Evolutionary conservation across 2,888 invertebrate species (phyloP).

Genomic region (Leptinotarsa haldemani): DNA sequence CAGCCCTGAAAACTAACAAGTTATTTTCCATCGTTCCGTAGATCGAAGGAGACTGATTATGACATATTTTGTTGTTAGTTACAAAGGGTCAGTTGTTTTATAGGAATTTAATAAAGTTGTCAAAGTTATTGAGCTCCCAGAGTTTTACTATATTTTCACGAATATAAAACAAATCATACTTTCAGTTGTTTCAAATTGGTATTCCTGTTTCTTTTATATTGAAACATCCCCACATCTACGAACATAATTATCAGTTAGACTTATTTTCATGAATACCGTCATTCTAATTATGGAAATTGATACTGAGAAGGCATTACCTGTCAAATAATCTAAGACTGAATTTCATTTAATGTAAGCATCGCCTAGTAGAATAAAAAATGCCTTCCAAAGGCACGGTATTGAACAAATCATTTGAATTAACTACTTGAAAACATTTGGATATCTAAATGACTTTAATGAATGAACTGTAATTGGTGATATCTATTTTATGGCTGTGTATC

Average conservation of each 20-base stretch:
- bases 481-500: constrained; percentile 3
- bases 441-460: constrained; percentile 15
- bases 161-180: too few species aligned
- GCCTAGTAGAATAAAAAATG: not conserved
- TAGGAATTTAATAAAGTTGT: too few species aligned
- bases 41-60: too few species aligned
- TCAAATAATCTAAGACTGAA: not conserved
- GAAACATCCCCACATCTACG: too few species aligned
- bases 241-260: not conserved
- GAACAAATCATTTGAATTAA: constrained; percentile 13
- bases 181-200: too few species aligned
- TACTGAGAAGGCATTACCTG: not conserved
- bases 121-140: too few species aligned
- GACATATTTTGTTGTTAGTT: too few species aligned
- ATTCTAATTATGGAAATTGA: not conserved
- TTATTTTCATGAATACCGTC: not conserved
- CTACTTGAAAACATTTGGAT: constrained; percentile 4
- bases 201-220: too few species aligned
- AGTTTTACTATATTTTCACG: too few species aligned
- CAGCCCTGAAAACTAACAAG: too few species aligned
- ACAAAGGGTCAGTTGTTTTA: too few species aligned
- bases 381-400: not conserved
- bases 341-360: not conserved
- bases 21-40: too few species aligned
- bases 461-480: constrained; percentile 13